Evolutionary conservation across 2,888 invertebrate genomes (phyloP).

Genomic region (Entomobrya proxima): DNA sequence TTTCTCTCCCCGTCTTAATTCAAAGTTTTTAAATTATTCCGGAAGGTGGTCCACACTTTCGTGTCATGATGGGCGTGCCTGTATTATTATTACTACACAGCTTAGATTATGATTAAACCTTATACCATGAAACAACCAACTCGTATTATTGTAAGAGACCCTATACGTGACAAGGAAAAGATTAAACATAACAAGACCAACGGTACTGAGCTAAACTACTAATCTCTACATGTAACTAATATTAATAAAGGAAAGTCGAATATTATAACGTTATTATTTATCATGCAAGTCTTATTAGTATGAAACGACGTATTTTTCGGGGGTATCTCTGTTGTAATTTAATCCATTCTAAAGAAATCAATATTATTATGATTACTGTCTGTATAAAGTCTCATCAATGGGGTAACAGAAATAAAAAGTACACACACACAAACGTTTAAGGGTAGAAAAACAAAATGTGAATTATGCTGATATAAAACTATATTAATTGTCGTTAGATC

Average conservation of each 20-base stretch:
- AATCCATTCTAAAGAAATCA: conserved; percentile 52
- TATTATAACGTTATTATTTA: conserved; percentile 50
- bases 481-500: conserved; percentile 52
- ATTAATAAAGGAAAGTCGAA: conserved; percentile 42
- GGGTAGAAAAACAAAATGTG: conserved; percentile 54
- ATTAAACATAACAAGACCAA: conserved; percentile 59
- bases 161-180: conserved; percentile 63
- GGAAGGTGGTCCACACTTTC: conserved; percentile 64
- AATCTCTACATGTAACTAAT: conserved; percentile 63
- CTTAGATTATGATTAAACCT: conserved; percentile 56
- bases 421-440: conserved; percentile 53
- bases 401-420: conserved; percentile 53
- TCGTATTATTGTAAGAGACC: conserved; percentile 57
- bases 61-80: conserved; percentile 63
- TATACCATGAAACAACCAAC: conserved; percentile 40
- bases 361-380: conserved; percentile 43
- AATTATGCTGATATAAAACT: conserved; percentile 32
- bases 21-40: conserved; percentile 58
- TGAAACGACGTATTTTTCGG: conserved; percentile 53
- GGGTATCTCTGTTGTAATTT: conserved; percentile 63
- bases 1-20: conserved; percentile 55
- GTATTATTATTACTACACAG: conserved; percentile 60
- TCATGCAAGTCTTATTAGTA: conserved; percentile 40
- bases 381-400: conserved; percentile 57
- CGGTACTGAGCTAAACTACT: conserved; percentile 68